Conservation (phyloP, 2,888 invertebrate genomes). For the Petrolisthes manimaculis region DNA sequence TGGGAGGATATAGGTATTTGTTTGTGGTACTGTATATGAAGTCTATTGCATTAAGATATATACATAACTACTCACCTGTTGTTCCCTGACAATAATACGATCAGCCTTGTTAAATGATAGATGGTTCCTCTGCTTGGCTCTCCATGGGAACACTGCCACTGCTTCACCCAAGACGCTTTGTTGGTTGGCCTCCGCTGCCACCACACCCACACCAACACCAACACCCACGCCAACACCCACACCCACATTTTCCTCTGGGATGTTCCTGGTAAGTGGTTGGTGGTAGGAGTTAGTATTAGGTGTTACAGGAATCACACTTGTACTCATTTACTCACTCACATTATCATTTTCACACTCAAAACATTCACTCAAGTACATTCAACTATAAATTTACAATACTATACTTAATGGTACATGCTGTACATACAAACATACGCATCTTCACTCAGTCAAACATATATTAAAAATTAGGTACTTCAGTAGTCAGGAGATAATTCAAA, state of each 20-base stretch:
- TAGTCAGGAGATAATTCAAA: not conserved
- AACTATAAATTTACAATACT: no score
- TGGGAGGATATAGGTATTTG: no score
- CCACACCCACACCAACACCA: conserved; percentile 67
- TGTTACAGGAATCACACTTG: no score
- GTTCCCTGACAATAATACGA: conserved; percentile 74
- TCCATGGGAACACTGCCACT: conserved; percentile 75
- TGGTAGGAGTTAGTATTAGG: no score
- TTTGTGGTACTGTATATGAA: no score
- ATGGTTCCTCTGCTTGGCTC: conserved; percentile 75
- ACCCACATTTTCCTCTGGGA: conserved; percentile 39
- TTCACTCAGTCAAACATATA: no score
- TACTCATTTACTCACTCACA: no score
- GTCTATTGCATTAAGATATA: no score
- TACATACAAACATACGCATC: not conserved
- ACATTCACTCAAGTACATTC: no score
- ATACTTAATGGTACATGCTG: no score
- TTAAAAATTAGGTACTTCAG: not conserved
- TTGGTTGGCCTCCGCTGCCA: conserved; percentile 67
- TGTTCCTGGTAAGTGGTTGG: conserved; percentile 29
- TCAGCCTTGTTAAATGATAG: conserved; percentile 77
- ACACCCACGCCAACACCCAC: conserved; percentile 68
- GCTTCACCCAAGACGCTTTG: conserved; percentile 69
- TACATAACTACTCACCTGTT: conserved; percentile 70
- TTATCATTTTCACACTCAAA: no score